Conservation (phyloP, 2,888 invertebrate species). For the Sipunculus nudus region DNA sequence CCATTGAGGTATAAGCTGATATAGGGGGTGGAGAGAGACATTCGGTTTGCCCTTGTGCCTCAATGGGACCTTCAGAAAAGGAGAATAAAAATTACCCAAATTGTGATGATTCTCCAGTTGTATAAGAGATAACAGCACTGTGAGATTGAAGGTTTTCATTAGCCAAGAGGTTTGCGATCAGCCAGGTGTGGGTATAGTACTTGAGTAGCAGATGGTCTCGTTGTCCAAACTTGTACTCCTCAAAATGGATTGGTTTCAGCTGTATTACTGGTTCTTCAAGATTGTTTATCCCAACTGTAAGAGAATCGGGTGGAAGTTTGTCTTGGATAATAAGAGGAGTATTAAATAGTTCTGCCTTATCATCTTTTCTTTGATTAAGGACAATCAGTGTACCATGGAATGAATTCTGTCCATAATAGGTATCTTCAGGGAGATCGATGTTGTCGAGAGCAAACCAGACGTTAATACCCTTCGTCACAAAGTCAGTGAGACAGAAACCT, state of each 20-base stretch:
- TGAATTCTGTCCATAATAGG: constrained; percentile 1
- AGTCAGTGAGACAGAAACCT: constrained; percentile 25
- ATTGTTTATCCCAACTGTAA: constrained; percentile 10
- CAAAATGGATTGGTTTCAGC: background rate
- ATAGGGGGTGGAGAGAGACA: too few relatives aligned
- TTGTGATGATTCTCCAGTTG: too few relatives aligned
- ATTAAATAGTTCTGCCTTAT: constrained; percentile 27
- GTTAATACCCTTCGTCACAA: constrained; percentile 26
- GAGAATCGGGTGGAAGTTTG: constrained; percentile 14
- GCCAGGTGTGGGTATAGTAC: background rate
- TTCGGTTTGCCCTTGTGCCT: too few relatives aligned
- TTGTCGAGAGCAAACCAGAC: constrained; percentile 33
- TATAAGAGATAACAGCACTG: background rate
- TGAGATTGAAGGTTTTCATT: background rate
- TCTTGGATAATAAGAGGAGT: constrained; percentile 21
- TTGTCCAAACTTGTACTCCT: background rate
- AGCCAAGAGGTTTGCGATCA: background rate
- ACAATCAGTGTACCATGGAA: constrained; percentile 21
- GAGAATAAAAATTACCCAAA: too few relatives aligned
- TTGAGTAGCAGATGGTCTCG: background rate
- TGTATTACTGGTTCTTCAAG: constrained; percentile 15
- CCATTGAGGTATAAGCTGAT: too few relatives aligned
- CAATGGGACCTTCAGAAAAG: too few relatives aligned
- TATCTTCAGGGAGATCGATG: constrained; percentile 28
- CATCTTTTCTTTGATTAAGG: constrained; percentile 17